Percentiles rank a stretch among this genome's conserved stretches.
Conservation (phyloP, 2,113 vertebrate genomes). For the Pampusana beccarii region DNA sequence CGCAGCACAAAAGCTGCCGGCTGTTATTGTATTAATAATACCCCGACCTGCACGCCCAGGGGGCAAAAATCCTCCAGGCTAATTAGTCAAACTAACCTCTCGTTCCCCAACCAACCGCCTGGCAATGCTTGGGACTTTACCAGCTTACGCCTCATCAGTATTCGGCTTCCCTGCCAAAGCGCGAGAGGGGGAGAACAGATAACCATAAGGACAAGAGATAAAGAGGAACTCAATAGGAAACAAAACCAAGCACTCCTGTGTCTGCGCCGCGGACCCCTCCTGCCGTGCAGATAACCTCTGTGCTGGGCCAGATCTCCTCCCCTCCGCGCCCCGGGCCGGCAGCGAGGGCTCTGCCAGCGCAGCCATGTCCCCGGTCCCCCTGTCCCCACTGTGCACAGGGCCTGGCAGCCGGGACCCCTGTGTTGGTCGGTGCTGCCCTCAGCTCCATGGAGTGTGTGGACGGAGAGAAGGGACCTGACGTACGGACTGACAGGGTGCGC, state of each 20-base stretch:
- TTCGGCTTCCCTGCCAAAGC: slow-evolving; percentile 16
- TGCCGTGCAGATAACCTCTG: background rate
- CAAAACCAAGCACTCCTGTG: background rate
- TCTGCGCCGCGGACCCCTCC: background rate
- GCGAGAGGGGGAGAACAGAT: background rate
- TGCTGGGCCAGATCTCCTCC: background rate
- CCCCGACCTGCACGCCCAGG: background rate
- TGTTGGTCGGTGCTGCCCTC: fast-evolving
- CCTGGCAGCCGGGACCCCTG: background rate
- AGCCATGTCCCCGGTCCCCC: background rate
- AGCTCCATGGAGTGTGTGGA: no score
- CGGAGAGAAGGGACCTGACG: fast-evolving
- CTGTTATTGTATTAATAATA: background rate
- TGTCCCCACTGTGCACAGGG: no score
- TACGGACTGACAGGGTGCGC: fast-evolving
- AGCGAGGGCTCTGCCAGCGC: fast-evolving
- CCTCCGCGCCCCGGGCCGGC: background rate
- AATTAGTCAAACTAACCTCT: background rate
- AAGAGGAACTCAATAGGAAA: background rate
- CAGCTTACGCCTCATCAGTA: background rate
- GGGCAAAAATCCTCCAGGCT: slow-evolving; percentile 3
- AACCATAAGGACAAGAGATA: slow-evolving; percentile 24
- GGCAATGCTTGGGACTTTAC: background rate
- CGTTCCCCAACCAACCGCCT: background rate
- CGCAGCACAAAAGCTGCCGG: background rate